These are phyloP conservation scores for Acanthoscelides obtectus DNA, from an alignment of 2,888 invertebrate genomes.

Conservation along the genomic window DNA sequence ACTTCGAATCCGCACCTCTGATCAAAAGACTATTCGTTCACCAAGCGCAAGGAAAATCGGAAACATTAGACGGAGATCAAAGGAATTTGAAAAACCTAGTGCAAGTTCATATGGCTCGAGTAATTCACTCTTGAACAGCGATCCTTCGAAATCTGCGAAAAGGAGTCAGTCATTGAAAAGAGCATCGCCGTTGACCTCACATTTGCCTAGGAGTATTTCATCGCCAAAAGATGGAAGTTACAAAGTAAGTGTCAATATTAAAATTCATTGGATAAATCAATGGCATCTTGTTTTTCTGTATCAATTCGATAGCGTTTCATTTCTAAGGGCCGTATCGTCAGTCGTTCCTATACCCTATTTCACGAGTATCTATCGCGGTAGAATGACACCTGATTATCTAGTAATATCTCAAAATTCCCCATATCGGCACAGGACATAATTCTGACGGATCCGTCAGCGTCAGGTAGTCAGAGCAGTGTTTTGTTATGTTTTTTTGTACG, in stretches of 20 bases:
- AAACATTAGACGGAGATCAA: conserved; percentile 65
- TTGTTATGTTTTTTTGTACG: no score
- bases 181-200: conserved; percentile 15
- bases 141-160: conserved; percentile 6
- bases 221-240: conserved; percentile 31
- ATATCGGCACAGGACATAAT: no score
- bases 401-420: no score
- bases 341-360: no score
- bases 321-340: no score
- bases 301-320: no score
- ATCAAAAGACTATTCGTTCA: conserved; percentile 65
- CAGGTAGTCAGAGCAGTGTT: no score
- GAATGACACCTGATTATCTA: no score
- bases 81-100: conserved; percentile 47
- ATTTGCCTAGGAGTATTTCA: conserved; percentile 9
- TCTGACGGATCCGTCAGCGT: no score
- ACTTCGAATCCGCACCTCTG: conserved; percentile 66
- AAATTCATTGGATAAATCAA: no score
- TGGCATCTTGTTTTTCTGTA: no score
- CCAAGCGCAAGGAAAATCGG: conserved; percentile 81
- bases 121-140: conserved; percentile 14
- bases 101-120: conserved; percentile 6
- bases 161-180: neutral
- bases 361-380: no score
- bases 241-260: neutral